phyloP scores from a whole-genome alignment of 1,140 invertebrate genomes.

The Dreissena polymorpha region DNA sequence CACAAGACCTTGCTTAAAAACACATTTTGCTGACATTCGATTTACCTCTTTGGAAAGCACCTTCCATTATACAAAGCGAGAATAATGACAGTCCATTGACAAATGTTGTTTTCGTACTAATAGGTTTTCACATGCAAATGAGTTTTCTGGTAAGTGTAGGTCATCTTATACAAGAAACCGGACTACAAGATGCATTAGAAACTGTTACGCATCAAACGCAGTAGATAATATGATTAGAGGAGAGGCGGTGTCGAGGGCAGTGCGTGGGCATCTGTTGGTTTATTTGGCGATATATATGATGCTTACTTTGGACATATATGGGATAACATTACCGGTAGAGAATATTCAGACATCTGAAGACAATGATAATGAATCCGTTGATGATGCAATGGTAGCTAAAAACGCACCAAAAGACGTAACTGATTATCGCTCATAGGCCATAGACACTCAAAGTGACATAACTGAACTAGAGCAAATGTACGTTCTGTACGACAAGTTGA shows the following conservation, averaged over 20 bases:
- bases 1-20: background rate
- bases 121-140: constrained; percentile 57
- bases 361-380: no score
- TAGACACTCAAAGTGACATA: background rate
- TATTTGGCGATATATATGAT: constrained; percentile 66
- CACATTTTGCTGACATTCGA: constrained; percentile 58
- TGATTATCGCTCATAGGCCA: background rate
- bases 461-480: background rate
- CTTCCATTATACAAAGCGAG: no score
- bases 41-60: constrained; percentile 63
- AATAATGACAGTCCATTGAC: constrained; percentile 20
- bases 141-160: constrained; percentile 35
- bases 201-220: constrained; percentile 59
- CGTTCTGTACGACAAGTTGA: background rate
- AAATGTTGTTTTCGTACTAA: constrained; percentile 32
- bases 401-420: no score
- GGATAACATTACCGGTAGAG: no score
- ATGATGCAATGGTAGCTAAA: no score
- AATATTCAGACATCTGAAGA: no score
- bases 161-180: constrained; percentile 12
- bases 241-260: no score
- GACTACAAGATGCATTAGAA: constrained; percentile 56
- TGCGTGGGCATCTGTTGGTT: constrained; percentile 76
- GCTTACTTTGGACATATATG: constrained; percentile 75
- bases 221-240: constrained; percentile 73